phyloP scores from a whole-genome alignment of 1,140 invertebrate genomes.

The Panulirus ornatus region DNA sequence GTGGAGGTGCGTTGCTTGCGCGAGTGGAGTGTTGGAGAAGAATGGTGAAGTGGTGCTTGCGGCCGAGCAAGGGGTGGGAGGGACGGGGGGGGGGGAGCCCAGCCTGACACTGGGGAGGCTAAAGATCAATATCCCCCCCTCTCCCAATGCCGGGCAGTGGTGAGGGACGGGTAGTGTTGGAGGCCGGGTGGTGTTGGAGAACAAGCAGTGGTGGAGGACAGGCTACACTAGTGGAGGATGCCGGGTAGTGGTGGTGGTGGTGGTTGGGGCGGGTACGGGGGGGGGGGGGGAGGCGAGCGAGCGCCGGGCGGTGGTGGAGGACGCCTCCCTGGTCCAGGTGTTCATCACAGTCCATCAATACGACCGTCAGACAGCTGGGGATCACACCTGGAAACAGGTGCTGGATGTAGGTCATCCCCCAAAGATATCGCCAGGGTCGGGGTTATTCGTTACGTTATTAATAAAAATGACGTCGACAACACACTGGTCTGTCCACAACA shows the following conservation, averaged over 20 bases:
- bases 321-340: no score
- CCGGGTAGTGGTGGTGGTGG: not conserved
- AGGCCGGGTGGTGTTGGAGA: not conserved
- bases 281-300: no score
- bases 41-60: slow-evolving; percentile 4
- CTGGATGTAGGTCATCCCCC: no score
- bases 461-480: no score
- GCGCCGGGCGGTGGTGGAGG: not conserved
- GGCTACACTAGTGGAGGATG: not conserved
- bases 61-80: not conserved
- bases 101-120: not conserved
- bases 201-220: not conserved
- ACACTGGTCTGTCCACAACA: no score
- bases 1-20: not conserved
- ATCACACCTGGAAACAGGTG: no score
- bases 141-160: no score
- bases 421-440: no score
- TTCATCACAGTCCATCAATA: no score
- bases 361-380: no score
- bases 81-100: not conserved
- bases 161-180: no score
- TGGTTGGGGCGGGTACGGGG: not conserved
- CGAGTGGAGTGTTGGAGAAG: not conserved
- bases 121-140: not conserved
- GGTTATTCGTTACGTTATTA: no score